phyloP scores from a whole-genome alignment of 2,797 vertebrate species.

The Microctenopoma stevenorrisi region DNA sequence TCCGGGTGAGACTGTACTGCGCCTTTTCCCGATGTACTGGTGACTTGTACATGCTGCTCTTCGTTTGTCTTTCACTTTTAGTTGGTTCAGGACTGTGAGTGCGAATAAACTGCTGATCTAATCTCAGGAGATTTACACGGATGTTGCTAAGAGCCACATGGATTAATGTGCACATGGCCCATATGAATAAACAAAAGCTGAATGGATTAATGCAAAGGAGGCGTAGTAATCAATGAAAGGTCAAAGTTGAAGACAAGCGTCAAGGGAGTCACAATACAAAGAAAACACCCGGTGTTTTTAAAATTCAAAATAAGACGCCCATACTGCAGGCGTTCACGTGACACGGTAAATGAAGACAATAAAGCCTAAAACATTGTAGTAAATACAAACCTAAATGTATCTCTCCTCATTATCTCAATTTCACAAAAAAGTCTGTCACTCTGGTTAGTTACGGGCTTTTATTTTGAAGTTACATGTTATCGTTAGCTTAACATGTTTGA shows the following conservation, averaged over 20 bases:
- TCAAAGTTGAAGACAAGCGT: conserved; percentile 39
- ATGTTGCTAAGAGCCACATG: no score
- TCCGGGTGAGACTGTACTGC: no score
- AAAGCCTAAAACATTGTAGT: fast-evolving
- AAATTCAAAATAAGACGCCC: conserved; percentile 31
- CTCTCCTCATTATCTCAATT: fast-evolving
- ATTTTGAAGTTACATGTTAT: conserved; percentile 43
- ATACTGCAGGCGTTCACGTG: fast-evolving
- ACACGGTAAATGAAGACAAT: fast-evolving
- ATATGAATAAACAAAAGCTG: neutral
- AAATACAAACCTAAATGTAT: fast-evolving
- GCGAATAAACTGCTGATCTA: no score
- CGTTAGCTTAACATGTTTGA: conserved; percentile 10
- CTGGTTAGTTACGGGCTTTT: conserved; percentile 17
- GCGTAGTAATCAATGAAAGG: conserved; percentile 4
- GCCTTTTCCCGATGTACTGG: no score
- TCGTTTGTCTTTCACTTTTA: no score
- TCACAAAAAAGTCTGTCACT: fast-evolving
- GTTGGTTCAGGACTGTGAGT: no score
- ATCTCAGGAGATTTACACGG: no score
- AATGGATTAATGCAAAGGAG: neutral
- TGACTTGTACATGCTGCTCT: no score
- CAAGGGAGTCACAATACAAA: neutral
- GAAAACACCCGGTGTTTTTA: conserved; percentile 22
- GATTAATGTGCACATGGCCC: no score